Percentiles rank a stretch among this genome's conserved stretches.
Conservation (phyloP, 2,888 invertebrate species). For the Panopea generosa region DNA sequence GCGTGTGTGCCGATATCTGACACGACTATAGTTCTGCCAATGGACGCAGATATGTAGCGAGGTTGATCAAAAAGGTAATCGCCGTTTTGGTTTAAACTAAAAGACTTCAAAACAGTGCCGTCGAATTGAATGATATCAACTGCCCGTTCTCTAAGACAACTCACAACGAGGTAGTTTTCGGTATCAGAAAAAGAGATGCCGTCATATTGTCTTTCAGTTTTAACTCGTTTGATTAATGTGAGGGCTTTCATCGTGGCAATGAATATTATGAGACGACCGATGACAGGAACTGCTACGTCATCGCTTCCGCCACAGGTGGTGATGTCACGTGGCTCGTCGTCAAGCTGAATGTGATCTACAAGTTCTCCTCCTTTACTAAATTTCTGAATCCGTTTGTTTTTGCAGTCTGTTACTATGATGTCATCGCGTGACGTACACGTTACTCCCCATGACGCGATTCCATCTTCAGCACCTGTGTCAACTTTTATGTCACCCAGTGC, state of each 20-base stretch:
- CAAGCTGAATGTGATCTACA: conserved; percentile 77
- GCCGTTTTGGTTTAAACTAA: conserved; percentile 58
- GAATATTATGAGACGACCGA: conserved; percentile 73
- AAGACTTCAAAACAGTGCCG: conserved; percentile 70
- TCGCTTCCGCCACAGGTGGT: conserved; percentile 70
- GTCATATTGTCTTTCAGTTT: conserved; percentile 77
- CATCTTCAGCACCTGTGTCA: conserved; percentile 70
- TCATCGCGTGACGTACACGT: conserved; percentile 76
- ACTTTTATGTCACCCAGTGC: conserved; percentile 61
- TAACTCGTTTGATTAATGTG: conserved; percentile 67
- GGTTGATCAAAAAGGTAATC: conserved; percentile 69
- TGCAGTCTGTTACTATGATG: conserved; percentile 77
- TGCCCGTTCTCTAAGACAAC: conserved; percentile 66
- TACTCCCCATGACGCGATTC: conserved; percentile 76
- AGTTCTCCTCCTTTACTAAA: conserved; percentile 76
- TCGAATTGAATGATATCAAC: conserved; percentile 73
- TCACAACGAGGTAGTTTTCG: conserved; percentile 68
- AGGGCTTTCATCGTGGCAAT: conserved; percentile 68
- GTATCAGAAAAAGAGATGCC: conserved; percentile 69
- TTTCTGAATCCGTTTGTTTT: conserved; percentile 77
- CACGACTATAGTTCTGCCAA: conserved; percentile 72
- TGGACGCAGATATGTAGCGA: conserved; percentile 70
- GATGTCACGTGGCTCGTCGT: conserved; percentile 78
- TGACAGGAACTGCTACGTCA: conserved; percentile 76
- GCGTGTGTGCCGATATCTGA: conserved; percentile 70